Conservation (phyloP, 2,113 vertebrate genomes). For the Mohoua ochrocephala region DNA sequence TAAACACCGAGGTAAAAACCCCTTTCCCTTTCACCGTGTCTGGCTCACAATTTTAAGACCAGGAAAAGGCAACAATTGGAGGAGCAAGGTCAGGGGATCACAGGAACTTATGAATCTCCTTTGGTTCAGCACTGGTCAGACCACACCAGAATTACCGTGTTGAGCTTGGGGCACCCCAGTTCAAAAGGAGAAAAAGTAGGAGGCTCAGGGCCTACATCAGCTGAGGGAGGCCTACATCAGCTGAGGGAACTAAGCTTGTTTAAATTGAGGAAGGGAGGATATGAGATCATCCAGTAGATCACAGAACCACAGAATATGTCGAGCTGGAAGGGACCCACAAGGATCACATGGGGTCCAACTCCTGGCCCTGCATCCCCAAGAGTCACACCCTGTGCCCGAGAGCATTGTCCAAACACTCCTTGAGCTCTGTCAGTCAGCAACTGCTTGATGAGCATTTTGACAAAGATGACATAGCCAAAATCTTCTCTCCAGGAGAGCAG, state of each 20-base stretch:
- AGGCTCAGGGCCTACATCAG: background rate
- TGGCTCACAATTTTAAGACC: too few relatives aligned
- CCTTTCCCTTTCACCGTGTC: too few relatives aligned
- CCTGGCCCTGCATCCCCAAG: background rate
- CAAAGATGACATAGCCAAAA: background rate
- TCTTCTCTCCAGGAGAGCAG: background rate
- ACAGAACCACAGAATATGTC: background rate
- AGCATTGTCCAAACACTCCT: background rate
- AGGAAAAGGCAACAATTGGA: too few relatives aligned
- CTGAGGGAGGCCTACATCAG: background rate
- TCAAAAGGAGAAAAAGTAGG: background rate
- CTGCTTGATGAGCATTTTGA: background rate
- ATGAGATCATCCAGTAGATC: background rate
- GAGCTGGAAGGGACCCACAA: background rate
- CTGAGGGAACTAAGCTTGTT: background rate
- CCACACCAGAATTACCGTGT: background rate
- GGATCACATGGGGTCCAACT: background rate
- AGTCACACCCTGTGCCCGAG: too few relatives aligned
- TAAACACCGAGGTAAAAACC: too few relatives aligned
- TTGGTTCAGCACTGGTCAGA: background rate
- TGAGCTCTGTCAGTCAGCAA: background rate
- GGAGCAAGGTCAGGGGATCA: accelerated
- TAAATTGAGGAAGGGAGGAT: background rate
- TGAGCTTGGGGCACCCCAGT: background rate
- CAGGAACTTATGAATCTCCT: background rate